These are phyloP conservation scores for Papilio aristodemus DNA, from an alignment of 1,140 invertebrate species.

Conservation along the genomic window DNA sequence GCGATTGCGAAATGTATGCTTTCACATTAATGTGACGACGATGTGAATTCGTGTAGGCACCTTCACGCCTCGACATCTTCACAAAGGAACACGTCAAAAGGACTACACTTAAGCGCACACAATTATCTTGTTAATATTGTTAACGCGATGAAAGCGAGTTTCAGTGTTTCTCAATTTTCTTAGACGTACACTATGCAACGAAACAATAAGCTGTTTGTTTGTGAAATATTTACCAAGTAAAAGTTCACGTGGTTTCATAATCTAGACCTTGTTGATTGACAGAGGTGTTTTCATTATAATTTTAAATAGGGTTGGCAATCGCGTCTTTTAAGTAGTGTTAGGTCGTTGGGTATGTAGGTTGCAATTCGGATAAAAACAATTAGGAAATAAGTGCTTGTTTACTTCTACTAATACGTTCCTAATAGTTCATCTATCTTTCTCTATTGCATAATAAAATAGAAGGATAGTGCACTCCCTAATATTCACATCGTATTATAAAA, in stretches of 20 bases:
- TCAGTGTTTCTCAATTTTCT: slow-evolving; percentile 14
- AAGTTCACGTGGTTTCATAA: slow-evolving; percentile 13
- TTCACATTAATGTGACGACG: slow-evolving; percentile 26
- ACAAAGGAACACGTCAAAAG: slow-evolving; percentile 15
- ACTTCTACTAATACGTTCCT: too few species aligned
- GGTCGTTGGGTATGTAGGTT: slow-evolving; percentile 4
- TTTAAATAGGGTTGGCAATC: neutral
- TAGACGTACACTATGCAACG: neutral
- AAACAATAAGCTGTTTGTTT: slow-evolving; percentile 17
- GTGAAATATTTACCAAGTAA: slow-evolving; percentile 18
- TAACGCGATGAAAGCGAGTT: slow-evolving; percentile 21
- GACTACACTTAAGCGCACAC: slow-evolving; percentile 14
- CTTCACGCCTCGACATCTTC: slow-evolving; percentile 1
- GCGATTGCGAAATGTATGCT: slow-evolving; percentile 14
- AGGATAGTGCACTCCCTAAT: too few species aligned
- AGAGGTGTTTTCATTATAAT: slow-evolving; percentile 7
- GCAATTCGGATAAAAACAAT: too few species aligned
- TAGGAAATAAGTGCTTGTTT: too few species aligned
- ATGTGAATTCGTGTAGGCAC: neutral
- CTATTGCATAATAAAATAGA: too few species aligned
- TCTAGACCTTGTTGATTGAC: neutral
- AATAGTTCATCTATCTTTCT: too few species aligned
- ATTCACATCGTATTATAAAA: too few species aligned
- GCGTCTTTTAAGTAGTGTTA: slow-evolving; percentile 3
- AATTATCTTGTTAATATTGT: slow-evolving; percentile 28